Conservation (phyloP, 1,140 invertebrate genomes). For the Eulimnadia texana region DNA sequence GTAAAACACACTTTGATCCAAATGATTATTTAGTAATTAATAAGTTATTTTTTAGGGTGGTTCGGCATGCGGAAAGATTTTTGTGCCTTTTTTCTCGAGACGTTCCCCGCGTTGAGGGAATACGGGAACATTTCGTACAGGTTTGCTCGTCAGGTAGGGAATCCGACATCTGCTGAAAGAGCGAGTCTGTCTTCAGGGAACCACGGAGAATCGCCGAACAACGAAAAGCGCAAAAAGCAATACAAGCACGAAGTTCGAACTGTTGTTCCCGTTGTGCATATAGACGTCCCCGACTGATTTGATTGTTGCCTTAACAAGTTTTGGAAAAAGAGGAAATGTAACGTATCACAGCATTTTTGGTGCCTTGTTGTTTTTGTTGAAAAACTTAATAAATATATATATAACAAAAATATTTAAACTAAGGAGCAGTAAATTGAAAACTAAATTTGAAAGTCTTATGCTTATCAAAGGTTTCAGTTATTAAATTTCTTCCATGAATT, state of each 20-base stretch:
- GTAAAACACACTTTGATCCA: too few species aligned
- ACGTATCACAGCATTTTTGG: too few species aligned
- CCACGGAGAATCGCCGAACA: constrained; percentile 33
- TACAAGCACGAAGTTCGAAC: constrained; percentile 52
- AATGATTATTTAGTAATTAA: too few species aligned
- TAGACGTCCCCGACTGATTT: constrained; percentile 72
- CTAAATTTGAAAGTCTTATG: too few species aligned
- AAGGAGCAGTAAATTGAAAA: too few species aligned
- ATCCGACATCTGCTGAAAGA: constrained; percentile 25
- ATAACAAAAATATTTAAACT: too few species aligned
- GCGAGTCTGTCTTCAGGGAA: constrained; percentile 30
- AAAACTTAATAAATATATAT: too few species aligned
- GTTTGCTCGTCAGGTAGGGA: constrained; percentile 35
- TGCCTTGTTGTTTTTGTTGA: too few species aligned
- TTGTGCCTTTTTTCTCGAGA: constrained; percentile 80
- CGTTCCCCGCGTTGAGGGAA: constrained; percentile 87
- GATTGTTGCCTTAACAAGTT: background rate
- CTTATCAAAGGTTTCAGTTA: too few species aligned
- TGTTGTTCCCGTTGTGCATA: constrained; percentile 68
- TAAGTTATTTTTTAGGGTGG: too few species aligned
- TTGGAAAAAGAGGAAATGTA: too few species aligned
- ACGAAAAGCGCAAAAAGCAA: constrained; percentile 46
- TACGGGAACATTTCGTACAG: constrained; percentile 96
- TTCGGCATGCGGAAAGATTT: constrained; percentile 96
- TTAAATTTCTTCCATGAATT: too few species aligned